Conservation (phyloP, 2,113 vertebrate genomes). For the Meles meles region DNA sequence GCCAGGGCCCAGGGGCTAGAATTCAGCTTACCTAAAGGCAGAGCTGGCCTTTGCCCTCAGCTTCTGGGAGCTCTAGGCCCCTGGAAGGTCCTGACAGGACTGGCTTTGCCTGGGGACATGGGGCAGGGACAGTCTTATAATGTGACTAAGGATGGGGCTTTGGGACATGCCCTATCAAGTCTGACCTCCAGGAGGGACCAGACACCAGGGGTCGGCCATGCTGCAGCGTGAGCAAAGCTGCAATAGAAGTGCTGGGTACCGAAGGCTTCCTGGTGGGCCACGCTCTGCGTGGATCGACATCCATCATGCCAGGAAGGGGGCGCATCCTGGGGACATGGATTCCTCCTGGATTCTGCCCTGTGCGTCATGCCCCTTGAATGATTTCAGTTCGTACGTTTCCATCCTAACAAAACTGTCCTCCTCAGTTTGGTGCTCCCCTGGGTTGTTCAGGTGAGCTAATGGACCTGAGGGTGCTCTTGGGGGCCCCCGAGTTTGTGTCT, state of each 20-base stretch:
- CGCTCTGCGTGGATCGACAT: neutral
- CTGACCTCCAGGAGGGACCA: neutral
- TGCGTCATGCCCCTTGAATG: neutral
- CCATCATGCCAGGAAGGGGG: neutral
- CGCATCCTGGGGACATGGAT: fast-evolving
- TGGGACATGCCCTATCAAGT: neutral
- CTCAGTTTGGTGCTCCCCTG: fast-evolving
- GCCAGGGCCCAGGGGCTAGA: neutral
- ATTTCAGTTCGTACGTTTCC: neutral
- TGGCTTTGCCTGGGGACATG: neutral
- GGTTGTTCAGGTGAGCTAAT: neutral
- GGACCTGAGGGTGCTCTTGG: neutral
- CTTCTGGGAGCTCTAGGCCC: neutral
- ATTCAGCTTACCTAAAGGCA: neutral
- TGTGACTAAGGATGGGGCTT: neutral
- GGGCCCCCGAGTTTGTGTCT: neutral
- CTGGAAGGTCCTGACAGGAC: neutral
- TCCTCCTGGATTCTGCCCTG: neutral
- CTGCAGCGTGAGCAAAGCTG: neutral
- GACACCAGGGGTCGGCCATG: neutral
- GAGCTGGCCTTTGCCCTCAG: neutral
- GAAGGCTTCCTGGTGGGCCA: neutral
- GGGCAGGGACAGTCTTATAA: neutral
- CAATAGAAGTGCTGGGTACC: neutral
- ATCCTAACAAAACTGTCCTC: no score